Evolutionary conservation across 92 coral and sea anemone species (phyloP), one percentile per base, ranked within the genome.

Genomic region (Virgularia gustaviana): DNA sequence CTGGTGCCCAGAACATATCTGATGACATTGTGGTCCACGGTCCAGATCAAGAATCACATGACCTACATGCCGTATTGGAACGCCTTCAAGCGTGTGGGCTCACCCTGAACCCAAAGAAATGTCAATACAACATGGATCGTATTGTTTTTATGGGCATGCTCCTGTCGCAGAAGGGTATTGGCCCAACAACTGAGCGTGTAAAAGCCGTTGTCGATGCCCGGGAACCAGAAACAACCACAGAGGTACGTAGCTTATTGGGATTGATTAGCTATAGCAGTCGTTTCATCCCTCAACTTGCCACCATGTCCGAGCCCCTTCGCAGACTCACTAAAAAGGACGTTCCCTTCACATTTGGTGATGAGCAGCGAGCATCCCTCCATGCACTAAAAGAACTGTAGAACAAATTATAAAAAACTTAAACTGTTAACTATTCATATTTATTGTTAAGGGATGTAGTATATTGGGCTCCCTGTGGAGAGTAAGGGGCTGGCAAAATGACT

Each of bases 21-120:
- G 90, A 85, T 65, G 86, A 85, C 62, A 85, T 85, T 23, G 65
- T 71, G 19, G 83, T 81, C 39, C 86, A 85, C 23, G 84, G 58
- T n/a, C 78, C 71, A 6, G 75, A 81, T 81, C 63, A 57, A 41
- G 42, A 56, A 23, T 66, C 76, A 31, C 84, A 85, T 66, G 78
- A 77, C 68, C 79, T 85, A 19, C 57, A 49, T 25, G 57, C 73
- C 42, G 55, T 55, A 24, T 39, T 85, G 19, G 43, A 78, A 20
- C 76, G 84, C 5, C 65, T 85, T 41, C 47, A 44, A 0, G 81
- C 77, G 36, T 38, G 86, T 27, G 82, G 81, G 34, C 70, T 81
- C 54, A 85, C 87, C 28, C 73, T 78, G 43, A 85, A 80, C 49
- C 54, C 79, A 6, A 81, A 76, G 49, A 83, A 81, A 36, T 85